Evolutionary conservation across 1,140 invertebrate genomes (phyloP), one percentile per base, ranked within the genome.

Genomic region (Lepidurus packardi): DNA sequence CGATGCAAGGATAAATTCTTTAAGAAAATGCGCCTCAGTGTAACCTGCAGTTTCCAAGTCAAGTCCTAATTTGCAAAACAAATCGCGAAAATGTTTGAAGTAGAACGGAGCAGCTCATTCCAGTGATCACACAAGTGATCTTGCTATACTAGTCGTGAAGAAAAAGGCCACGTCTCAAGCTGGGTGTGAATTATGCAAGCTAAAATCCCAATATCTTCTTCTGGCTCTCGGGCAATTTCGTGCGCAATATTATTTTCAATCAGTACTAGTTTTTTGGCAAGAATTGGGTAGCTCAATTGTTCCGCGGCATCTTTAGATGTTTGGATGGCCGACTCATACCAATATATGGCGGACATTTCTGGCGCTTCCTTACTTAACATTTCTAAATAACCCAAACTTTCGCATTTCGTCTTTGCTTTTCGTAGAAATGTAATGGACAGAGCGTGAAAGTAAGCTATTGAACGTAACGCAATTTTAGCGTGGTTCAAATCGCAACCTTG

Each of bases 401-500:
- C 53, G 6, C 21, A 21, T 7, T 21, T 21, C 7, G 9, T 65
- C 7, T 16, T 9, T 9, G 21, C 43, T 34, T 74, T 47, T 4
- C 78, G 9, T 53, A 79, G 7, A 5, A 74, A 24, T 5, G 13
- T 45, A 4, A 25, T 24, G 13, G 79, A 53, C 1, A 74, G n/a
- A 1, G 79, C 79, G 43, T 80, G 77, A 25, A 45, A 80, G 42
- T 80, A 41, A 34, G 79, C 79, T 42, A 80, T 42, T 2, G 79
- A 65, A 11, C 43, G 65, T 21, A 80, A 43, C 1, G 73, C 73
- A 16, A 74, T 25, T 43, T 73, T 53, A 11, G 53, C 77, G 73
- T 80, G 79, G 6, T 77, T 53, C 25, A 78, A 45, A 41, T 80
- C 77, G 74, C 77, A 79, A 11, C 79, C 79, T 44, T 44, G 34